A percentile compares a stretch with the other conserved stretches of the same genome.
Evolutionary conservation across 2,113 vertebrate species (phyloP).

Genomic region (Channa maculata): DNA sequence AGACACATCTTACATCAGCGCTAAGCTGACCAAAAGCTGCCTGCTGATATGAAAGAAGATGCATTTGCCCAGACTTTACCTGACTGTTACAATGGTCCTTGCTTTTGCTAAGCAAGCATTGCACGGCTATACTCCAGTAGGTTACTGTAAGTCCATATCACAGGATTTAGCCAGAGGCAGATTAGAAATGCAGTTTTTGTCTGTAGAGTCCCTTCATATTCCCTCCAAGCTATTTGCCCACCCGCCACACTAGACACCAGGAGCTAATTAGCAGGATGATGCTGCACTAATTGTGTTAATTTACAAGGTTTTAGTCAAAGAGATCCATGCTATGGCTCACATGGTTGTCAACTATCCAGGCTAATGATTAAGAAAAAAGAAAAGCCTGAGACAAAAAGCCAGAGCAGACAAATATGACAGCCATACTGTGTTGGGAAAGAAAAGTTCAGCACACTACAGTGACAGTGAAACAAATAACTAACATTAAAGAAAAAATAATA

Average conservation of each 20-base stretch:
- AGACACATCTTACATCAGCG: constrained; percentile 41
- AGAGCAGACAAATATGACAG: constrained; percentile 52
- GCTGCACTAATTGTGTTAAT: constrained; percentile 99
- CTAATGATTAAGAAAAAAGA: constrained; percentile 94
- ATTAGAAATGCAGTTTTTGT: constrained; percentile 74
- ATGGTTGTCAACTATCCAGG: constrained; percentile 91
- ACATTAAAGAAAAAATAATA: background rate
- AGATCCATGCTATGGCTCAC: constrained; percentile 92
- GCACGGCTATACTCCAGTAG: constrained; percentile 34
- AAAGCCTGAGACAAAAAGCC: constrained; percentile 69
- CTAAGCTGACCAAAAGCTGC: constrained; percentile 55
- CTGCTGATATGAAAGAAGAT: constrained; percentile 35
- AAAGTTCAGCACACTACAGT: constrained; percentile 19
- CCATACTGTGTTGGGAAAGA: constrained; percentile 43
- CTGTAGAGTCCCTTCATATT: constrained; percentile 91
- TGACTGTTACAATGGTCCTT: constrained; percentile 17
- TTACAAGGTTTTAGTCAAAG: constrained; percentile 99
- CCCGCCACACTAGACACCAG: constrained; percentile 90
- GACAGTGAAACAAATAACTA: background rate
- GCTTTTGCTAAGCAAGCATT: constrained; percentile 29
- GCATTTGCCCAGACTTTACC: constrained; percentile 23
- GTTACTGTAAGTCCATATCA: constrained; percentile 51
- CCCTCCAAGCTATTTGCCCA: constrained; percentile 90
- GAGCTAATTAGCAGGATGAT: constrained; percentile 98
- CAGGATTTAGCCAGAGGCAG: constrained; percentile 66